These are phyloP conservation scores for Hyles euphorbiae DNA, from an alignment of 1,140 invertebrate species.

Conservation along the genomic window DNA sequence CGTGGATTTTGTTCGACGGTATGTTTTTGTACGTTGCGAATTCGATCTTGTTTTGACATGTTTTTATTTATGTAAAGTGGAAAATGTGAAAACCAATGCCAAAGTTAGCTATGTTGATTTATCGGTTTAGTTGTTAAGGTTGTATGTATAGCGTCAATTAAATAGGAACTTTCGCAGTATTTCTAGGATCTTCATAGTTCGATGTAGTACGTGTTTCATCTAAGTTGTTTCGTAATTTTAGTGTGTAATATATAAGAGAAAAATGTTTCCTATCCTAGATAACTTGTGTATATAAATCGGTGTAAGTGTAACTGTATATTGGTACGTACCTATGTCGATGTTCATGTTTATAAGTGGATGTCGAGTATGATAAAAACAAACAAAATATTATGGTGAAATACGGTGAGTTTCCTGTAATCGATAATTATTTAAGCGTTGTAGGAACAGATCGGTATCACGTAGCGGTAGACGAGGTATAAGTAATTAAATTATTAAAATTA, in stretches of 20 bases:
- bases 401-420: constrained; percentile 72
- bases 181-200: constrained; percentile 68
- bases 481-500: constrained; percentile 63
- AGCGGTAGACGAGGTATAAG: constrained; percentile 63
- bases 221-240: constrained; percentile 69
- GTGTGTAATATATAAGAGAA: constrained; percentile 62
- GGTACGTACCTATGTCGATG: constrained; percentile 67
- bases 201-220: constrained; percentile 56
- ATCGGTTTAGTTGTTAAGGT: constrained; percentile 59
- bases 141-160: constrained; percentile 72
- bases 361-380: constrained; percentile 49
- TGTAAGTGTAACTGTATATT: constrained; percentile 61
- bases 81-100: constrained; percentile 69
- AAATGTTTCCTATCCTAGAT: constrained; percentile 72
- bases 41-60: constrained; percentile 62
- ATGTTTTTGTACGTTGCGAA: constrained; percentile 44
- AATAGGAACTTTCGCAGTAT: constrained; percentile 63
- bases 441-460: constrained; percentile 61
- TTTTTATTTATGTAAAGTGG: constrained; percentile 64
- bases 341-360: constrained; percentile 59
- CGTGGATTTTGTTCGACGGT: constrained; percentile 41
- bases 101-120: constrained; percentile 74
- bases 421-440: constrained; percentile 56
- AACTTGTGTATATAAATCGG: constrained; percentile 58
- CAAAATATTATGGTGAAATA: constrained; percentile 37